Conservation (phyloP, 1,140 invertebrate genomes). For the Gerris buenoi region DNA sequence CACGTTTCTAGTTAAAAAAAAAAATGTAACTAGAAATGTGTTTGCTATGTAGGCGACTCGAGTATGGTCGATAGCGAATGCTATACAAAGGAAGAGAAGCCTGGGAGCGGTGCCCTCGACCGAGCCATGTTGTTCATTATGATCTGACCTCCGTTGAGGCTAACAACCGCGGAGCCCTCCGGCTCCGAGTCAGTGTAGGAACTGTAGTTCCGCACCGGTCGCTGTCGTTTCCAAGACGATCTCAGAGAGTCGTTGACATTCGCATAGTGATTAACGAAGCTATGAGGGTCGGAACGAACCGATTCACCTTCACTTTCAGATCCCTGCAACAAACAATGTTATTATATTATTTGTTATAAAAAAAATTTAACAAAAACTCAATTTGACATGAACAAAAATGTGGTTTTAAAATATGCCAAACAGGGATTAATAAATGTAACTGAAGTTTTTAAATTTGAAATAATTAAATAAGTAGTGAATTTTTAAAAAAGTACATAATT, state of each 20-base stretch:
- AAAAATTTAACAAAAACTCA: too few relatives aligned
- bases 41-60: neutral
- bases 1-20: too few relatives aligned
- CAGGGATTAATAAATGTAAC: too few relatives aligned
- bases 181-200: slow-evolving; percentile 86
- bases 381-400: too few relatives aligned
- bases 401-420: too few relatives aligned
- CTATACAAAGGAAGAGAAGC: slow-evolving; percentile 91
- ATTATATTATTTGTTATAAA: too few relatives aligned
- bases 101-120: slow-evolving; percentile 81
- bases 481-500: too few relatives aligned
- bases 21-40: too few relatives aligned
- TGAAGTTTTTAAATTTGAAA: too few relatives aligned
- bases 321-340: too few relatives aligned
- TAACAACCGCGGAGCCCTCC: slow-evolving; percentile 79
- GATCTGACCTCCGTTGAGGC: slow-evolving; percentile 88
- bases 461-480: too few relatives aligned
- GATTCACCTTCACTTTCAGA: slow-evolving; percentile 86
- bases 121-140: slow-evolving; percentile 96
- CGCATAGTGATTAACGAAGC: slow-evolving; percentile 90
- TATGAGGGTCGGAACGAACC: slow-evolving; percentile 78
- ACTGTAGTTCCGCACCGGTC: slow-evolving; percentile 73
- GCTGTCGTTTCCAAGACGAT: slow-evolving; percentile 85
- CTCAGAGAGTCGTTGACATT: slow-evolving; percentile 87
- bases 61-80: slow-evolving; percentile 26